Conservation (phyloP, 2,113 vertebrate genomes). For the Heteronetta atricapilla region DNA sequence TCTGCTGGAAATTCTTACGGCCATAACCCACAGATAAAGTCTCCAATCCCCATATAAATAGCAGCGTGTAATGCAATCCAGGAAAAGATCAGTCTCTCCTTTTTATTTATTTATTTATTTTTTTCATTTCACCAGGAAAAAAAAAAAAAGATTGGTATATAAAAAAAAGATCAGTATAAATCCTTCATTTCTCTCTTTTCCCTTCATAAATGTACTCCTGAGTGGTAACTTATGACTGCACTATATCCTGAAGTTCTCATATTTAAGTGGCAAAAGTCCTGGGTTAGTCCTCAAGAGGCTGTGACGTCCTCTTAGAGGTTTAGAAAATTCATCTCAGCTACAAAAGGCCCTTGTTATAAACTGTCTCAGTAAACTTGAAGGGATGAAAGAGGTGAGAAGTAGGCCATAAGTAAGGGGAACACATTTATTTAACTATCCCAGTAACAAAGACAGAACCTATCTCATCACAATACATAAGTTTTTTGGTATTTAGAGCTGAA, state of each 20-base stretch:
- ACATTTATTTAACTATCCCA: not conserved
- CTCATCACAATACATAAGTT: fast-evolving
- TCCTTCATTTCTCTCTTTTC: not conserved
- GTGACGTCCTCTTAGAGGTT: not conserved
- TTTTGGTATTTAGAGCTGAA: not conserved
- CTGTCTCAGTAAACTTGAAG: not conserved
- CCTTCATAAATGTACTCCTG: not conserved
- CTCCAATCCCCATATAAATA: not conserved
- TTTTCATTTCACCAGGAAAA: not conserved
- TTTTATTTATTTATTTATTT: not conserved
- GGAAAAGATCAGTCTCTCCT: not conserved
- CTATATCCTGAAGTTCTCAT: not conserved
- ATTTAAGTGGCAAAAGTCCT: not conserved
- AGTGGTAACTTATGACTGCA: not conserved
- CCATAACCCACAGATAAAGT: not conserved
- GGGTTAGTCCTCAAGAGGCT: not conserved
- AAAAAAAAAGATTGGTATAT: not conserved
- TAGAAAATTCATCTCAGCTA: not conserved
- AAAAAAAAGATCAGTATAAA: not conserved
- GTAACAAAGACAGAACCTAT: not conserved
- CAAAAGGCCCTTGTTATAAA: not conserved
- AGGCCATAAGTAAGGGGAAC: not conserved
- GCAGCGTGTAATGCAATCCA: not conserved
- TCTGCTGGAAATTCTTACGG: not conserved
- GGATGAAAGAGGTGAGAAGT: not conserved